Evolutionary conservation across 2,888 invertebrate species (phyloP), one percentile per base, ranked within the genome.

Genomic region (Eupithecia subfuscata): DNA sequence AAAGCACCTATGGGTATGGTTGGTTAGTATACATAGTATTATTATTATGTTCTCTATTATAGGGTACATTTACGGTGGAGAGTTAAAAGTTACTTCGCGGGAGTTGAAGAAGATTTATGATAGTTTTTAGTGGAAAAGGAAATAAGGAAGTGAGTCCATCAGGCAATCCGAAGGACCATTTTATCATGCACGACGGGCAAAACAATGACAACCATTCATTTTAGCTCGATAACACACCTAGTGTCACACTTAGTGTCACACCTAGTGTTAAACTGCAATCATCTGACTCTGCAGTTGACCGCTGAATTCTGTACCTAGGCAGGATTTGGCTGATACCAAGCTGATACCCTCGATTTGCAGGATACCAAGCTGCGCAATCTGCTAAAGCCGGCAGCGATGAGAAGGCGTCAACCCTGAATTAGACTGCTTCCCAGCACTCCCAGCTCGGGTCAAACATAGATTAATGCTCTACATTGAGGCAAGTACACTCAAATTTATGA

Each of bases 391-490:
- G 75, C 74, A 74, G 76, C 60, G 63, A 82, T 80, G 83, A 6
- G 82, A 82, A 84, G 83, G 79, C 81, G 82, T 82, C 79, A 80
- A 80, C 79, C 82, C 84, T 83, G 82, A 79, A 78, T 79, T 75
- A 69, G 78, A 79, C 60, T 70, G 74, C 77, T 76, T 80, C 77
- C 80, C 72, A 80, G 80, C 79, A 82, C 69, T 79, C 77, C 30
- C 65, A 22, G 78, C 77, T 63, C 75, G 73, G 85, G 82, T 85
- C 84, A 83, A 82, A 81, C 82, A 82, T 85, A 78, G 79, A 80
- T 81, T 81, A 79, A 79, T 79, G 75, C 48, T 75, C 76, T 52
- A 56, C 40, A 77, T 75, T 77, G 65, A 67, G 37, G 37, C 37
- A 68, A 69, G 16, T 76, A 74, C 40, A 25, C 48, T 45, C 52